phyloP scores from a whole-genome alignment of 1,140 invertebrate species.

The Adelges cooleyi region DNA sequence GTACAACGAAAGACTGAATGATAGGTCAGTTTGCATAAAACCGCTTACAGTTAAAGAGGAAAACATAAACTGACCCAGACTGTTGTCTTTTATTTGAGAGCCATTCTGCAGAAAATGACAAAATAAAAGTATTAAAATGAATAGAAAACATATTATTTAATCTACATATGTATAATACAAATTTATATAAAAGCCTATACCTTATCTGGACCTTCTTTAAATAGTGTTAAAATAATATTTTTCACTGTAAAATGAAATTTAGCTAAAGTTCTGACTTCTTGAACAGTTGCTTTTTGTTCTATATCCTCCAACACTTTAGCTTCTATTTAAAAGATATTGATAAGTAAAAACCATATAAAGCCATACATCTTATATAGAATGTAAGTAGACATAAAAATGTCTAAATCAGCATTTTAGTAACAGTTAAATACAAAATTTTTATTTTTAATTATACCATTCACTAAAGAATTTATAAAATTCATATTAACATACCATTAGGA shows the following conservation, averaged over 20 bases:
- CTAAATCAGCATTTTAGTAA: too few relatives aligned
- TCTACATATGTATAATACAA: not conserved
- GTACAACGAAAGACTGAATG: constrained; percentile 58
- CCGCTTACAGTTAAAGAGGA: constrained; percentile 65
- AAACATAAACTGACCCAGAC: constrained; percentile 66
- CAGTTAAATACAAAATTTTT: too few relatives aligned
- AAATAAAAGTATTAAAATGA: too few relatives aligned
- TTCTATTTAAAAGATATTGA: too few relatives aligned
- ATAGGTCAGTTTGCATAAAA: constrained; percentile 59
- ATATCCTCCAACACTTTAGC: constrained; percentile 1
- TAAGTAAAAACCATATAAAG: too few relatives aligned
- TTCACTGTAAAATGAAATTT: constrained; percentile 60
- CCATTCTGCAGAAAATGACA: constrained; percentile 7
- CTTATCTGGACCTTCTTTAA: constrained; percentile 42
- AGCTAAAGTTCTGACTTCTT: constrained; percentile 39
- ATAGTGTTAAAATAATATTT: constrained; percentile 53
- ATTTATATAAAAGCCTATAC: constrained; percentile 33
- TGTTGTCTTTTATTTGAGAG: constrained; percentile 33
- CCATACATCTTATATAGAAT: too few relatives aligned
- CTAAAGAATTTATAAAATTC: too few relatives aligned
- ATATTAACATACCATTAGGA: constrained; percentile 19
- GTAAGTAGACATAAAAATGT: too few relatives aligned
- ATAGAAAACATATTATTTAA: too few relatives aligned
- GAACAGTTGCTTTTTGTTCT: not conserved
- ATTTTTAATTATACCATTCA: too few relatives aligned